Conservation (phyloP, 2,888 invertebrate genomes). For the Ochropacha duplaris region DNA sequence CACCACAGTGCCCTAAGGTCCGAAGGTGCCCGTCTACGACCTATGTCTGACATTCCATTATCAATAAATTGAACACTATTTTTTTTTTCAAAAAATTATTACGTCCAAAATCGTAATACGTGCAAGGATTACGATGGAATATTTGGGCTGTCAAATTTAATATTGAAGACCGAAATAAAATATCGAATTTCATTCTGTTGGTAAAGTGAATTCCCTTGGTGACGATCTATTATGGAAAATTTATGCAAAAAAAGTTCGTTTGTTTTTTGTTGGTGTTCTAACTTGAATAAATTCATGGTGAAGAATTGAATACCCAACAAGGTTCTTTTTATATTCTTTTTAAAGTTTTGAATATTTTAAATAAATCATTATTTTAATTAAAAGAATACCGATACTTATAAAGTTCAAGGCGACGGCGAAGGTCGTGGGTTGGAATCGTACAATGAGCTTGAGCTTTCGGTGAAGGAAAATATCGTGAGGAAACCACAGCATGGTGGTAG, state of each 20-base stretch:
- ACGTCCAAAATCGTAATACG: slow-evolving; percentile 9
- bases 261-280: background rate
- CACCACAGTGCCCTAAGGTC: slow-evolving; percentile 12
- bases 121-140: background rate
- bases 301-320: no score
- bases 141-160: background rate
- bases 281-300: no score
- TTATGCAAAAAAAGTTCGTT: background rate
- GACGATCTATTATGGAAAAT: background rate
- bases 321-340: no score
- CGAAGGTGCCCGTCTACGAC: slow-evolving; percentile 53
- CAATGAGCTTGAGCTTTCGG: no score
- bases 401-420: no score
- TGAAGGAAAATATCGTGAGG: no score
- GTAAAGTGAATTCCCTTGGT: background rate
- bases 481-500: no score
- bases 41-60: slow-evolving; percentile 44
- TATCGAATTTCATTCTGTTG: background rate
- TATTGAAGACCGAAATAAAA: background rate
- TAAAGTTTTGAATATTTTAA: no score
- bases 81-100: slow-evolving; percentile 13
- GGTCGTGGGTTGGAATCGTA: no score
- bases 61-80: slow-evolving; percentile 17
- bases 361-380: no score
- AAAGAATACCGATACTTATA: no score